These are phyloP conservation scores for Ephestia elutella DNA, from an alignment of 1,140 invertebrate species.

Conservation along the genomic window DNA sequence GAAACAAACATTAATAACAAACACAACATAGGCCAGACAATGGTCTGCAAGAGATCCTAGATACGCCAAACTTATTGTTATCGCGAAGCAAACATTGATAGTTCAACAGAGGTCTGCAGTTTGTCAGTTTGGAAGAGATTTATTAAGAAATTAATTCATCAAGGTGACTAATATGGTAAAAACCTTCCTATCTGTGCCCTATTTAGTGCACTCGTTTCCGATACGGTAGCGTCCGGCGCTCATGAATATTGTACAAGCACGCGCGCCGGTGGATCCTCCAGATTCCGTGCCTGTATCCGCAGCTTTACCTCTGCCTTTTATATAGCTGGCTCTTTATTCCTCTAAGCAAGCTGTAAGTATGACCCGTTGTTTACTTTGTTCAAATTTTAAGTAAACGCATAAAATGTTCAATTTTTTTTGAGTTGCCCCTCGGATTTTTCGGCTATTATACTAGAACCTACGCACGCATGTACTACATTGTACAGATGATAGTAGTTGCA, in stretches of 20 bases:
- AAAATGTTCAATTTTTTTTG: not conserved
- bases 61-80: not conserved
- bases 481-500: too few species aligned
- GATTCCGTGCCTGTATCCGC: conserved; percentile 34
- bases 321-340: conserved; percentile 15
- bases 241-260: conserved; percentile 50
- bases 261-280: conserved; percentile 32
- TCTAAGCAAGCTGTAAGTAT: conserved; percentile 27
- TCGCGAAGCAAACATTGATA: too few species aligned
- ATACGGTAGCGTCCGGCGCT: conserved; percentile 21
- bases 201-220: not conserved
- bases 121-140: too few species aligned
- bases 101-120: too few species aligned
- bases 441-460: too few species aligned
- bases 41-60: too few species aligned
- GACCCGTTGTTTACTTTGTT: conserved; percentile 20
- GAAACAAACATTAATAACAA: too few species aligned
- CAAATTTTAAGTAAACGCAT: not conserved
- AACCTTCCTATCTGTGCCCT: not conserved
- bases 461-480: too few species aligned
- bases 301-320: conserved; percentile 33
- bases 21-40: too few species aligned
- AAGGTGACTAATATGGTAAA: too few species aligned
- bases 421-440: not conserved
- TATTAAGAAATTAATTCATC: too few species aligned